Evolutionary conservation across 92 coral and sea anemone species (phyloP).

Genomic region (Parazoanthus atlanticus): DNA sequence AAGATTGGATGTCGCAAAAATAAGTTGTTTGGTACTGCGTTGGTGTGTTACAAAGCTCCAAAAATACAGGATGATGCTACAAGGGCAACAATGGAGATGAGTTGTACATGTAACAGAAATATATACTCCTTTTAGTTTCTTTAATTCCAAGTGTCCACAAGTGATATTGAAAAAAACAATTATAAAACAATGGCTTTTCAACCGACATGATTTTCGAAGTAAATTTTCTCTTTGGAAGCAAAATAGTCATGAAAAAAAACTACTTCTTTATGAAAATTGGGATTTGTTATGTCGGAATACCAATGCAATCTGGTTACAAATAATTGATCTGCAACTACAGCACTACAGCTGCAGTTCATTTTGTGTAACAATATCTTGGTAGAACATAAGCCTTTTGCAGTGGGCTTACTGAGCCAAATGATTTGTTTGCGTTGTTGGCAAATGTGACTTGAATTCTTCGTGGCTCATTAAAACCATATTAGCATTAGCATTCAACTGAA

Average conservation of each 20-base stretch:
- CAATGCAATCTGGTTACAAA: conserved; percentile 11
- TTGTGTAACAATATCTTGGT: conserved; percentile 44
- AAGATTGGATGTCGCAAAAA: neutral
- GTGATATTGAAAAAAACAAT: conserved; percentile 7
- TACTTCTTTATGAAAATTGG: neutral
- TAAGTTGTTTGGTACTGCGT: conserved; percentile 1
- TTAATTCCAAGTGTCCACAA: conserved; percentile 1
- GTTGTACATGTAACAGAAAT: conserved; percentile 8
- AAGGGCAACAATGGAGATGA: conserved; percentile 1
- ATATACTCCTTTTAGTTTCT: conserved; percentile 3
- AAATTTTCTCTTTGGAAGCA: neutral
- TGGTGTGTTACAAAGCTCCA: neutral
- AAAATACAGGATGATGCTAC: conserved; percentile 15
- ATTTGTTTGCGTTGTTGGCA: conserved; percentile 37
- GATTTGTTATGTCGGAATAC: neutral
- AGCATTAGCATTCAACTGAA: conserved; percentile 38
- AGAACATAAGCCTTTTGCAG: conserved; percentile 44
- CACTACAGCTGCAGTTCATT: conserved; percentile 13
- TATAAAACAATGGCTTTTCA: neutral
- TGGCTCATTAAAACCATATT: conserved; percentile 35
- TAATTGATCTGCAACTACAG: neutral
- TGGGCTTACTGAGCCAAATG: conserved; percentile 48
- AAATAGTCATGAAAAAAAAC: neutral
- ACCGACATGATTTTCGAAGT: conserved; percentile 1
- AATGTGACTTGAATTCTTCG: conserved; percentile 39